phyloP scores from a whole-genome alignment of 2,888 invertebrate genomes.

The Conchocele bisecta region DNA sequence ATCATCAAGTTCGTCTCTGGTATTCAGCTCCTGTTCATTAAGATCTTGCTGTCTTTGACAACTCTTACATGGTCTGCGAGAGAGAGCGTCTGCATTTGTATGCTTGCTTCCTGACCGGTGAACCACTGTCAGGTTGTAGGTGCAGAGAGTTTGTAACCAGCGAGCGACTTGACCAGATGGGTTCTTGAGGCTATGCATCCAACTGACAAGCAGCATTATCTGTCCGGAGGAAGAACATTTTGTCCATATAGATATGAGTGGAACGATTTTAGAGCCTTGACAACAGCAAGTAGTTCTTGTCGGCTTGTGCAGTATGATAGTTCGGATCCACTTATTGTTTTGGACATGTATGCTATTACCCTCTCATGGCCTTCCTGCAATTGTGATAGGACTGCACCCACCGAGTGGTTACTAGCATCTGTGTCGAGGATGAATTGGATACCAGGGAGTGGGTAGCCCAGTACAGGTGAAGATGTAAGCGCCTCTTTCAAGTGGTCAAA shows the following conservation, averaged over 20 bases:
- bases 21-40: not conserved
- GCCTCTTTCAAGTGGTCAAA: slow-evolving; percentile 18
- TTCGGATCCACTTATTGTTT: slow-evolving; percentile 29
- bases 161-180: slow-evolving; percentile 46
- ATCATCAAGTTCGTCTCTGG: too few relatives aligned
- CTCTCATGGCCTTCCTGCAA: slow-evolving; percentile 25
- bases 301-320: not conserved
- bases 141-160: slow-evolving; percentile 37
- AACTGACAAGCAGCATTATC: too few relatives aligned
- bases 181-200: too few relatives aligned
- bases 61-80: slow-evolving; percentile 19
- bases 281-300: not conserved
- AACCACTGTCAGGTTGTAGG: slow-evolving; percentile 26
- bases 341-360: slow-evolving; percentile 42
- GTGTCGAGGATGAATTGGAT: slow-evolving; percentile 31
- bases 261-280: not conserved
- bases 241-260: not conserved
- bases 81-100: slow-evolving; percentile 32
- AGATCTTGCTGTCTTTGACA: not conserved
- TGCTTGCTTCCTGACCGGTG: slow-evolving; percentile 28
- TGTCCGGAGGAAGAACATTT: not conserved
- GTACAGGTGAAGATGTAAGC: slow-evolving; percentile 7
- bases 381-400: slow-evolving; percentile 38
- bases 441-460: slow-evolving; percentile 16
- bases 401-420: slow-evolving; percentile 14